Conservation (phyloP, 2,888 invertebrate species). For the Microctonus brassicae region DNA sequence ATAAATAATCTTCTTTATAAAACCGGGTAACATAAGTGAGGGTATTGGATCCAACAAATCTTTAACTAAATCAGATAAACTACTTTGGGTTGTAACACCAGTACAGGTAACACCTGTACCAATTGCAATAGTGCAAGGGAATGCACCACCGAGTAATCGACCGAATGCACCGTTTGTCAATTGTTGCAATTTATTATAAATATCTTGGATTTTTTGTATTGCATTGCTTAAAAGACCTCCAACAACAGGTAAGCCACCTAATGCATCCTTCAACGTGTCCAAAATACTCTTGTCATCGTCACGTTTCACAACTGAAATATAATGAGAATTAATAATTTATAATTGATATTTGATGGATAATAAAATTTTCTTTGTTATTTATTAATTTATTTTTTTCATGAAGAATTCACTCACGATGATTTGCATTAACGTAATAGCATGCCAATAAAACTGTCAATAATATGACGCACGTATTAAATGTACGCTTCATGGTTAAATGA, state of each 20-base stretch:
- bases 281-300: neutral
- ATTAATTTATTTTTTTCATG: neutral
- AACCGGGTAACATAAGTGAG: slow-evolving; percentile 34
- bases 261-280: neutral
- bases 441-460: slow-evolving; percentile 31
- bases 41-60: slow-evolving; percentile 38
- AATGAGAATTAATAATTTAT: neutral
- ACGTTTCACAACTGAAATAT: slow-evolving; percentile 38
- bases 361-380: neutral
- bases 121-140: slow-evolving; percentile 46
- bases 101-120: slow-evolving; percentile 34
- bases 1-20: slow-evolving; percentile 19
- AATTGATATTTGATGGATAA: neutral
- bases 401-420: slow-evolving; percentile 33
- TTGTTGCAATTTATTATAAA: slow-evolving; percentile 23
- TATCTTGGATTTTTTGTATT: slow-evolving; percentile 24
- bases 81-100: slow-evolving; percentile 43
- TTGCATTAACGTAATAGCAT: slow-evolving; percentile 35
- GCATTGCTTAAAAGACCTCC: neutral
- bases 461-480: slow-evolving; percentile 27
- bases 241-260: slow-evolving; percentile 31
- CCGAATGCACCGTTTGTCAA: slow-evolving; percentile 44
- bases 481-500: slow-evolving; percentile 38
- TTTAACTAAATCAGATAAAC: slow-evolving; percentile 29
- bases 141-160: slow-evolving; percentile 42